A percentile compares a stretch with the other conserved stretches of the same genome.
phyloP scores from a whole-genome alignment of 2,888 invertebrate genomes.

The Buathra laborator region DNA sequence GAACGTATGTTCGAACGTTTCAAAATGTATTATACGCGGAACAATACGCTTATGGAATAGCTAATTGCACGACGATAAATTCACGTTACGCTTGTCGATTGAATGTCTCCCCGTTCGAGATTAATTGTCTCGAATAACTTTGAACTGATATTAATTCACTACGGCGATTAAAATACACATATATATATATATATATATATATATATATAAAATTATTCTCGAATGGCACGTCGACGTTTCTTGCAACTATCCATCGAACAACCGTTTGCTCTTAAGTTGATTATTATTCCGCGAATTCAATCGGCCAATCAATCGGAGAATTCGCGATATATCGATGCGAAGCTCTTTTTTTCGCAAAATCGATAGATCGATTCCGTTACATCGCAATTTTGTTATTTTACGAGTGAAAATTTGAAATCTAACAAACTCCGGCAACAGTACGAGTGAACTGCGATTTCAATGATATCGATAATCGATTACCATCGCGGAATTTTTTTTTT shows the following conservation, averaged over 20 bases:
- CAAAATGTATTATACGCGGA: conserved; percentile 10
- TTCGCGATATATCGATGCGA: neutral
- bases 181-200: neutral
- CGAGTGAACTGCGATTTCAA: neutral
- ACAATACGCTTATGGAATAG: conserved; percentile 55
- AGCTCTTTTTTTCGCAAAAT: neutral
- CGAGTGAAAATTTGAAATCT: neutral
- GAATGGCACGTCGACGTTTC: conserved; percentile 21
- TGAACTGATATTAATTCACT: conserved; percentile 22
- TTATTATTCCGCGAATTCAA: conserved; percentile 42
- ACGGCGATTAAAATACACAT: neutral
- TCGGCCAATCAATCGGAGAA: conserved; percentile 15
- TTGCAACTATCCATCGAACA: conserved; percentile 16
- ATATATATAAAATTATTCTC: conserved; percentile 10
- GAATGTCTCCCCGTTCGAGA: conserved; percentile 57
- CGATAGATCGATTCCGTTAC: neutral
- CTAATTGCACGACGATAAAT: conserved; percentile 76
- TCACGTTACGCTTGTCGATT: conserved; percentile 70
- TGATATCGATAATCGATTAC: neutral
- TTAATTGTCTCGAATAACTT: conserved; percentile 66
- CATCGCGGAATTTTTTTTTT: neutral
- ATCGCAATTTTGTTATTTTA: neutral
- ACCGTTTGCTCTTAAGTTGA: conserved; percentile 19
- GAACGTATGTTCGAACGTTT: conserved; percentile 6
- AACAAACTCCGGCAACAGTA: neutral